Percentiles rank a stretch among this genome's conserved stretches.
Conservation (phyloP, 2,113 vertebrate species). For the Nanger granti region DNA sequence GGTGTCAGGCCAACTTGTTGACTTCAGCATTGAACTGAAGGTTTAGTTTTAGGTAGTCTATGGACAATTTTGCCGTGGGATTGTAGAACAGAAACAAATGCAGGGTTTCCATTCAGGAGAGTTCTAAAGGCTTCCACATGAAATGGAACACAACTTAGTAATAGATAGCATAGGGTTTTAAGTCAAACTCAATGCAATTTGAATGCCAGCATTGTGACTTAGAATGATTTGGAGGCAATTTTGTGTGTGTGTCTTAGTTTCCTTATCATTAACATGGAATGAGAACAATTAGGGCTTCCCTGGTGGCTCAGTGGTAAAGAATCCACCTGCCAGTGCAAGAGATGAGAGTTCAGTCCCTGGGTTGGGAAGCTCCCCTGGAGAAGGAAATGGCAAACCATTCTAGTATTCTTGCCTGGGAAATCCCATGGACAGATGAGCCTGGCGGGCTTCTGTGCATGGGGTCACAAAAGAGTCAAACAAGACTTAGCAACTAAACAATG, state of each 20-base stretch:
- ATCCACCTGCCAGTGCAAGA: neutral
- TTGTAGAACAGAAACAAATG: neutral
- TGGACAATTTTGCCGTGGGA: neutral
- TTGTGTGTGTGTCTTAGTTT: neutral
- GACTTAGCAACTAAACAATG: neutral
- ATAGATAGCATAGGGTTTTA: neutral
- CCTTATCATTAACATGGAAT: neutral
- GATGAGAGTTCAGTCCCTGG: neutral
- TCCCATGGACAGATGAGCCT: neutral
- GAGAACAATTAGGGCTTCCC: neutral
- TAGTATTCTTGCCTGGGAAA: neutral
- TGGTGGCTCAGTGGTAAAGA: neutral
- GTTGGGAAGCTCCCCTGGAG: neutral
- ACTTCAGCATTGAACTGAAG: neutral
- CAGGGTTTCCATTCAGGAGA: neutral
- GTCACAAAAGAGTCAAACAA: neutral
- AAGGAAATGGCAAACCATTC: neutral
- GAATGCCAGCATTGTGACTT: neutral
- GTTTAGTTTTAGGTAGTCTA: neutral
- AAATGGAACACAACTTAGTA: neutral
- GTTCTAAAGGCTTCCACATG: neutral
- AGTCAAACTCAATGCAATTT: neutral
- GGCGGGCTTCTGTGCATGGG: rapidly evolving
- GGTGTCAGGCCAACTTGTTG: neutral
- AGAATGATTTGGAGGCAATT: neutral